Conservation (phyloP, 1,140 invertebrate species). For the Sarcophaga peregrina region DNA sequence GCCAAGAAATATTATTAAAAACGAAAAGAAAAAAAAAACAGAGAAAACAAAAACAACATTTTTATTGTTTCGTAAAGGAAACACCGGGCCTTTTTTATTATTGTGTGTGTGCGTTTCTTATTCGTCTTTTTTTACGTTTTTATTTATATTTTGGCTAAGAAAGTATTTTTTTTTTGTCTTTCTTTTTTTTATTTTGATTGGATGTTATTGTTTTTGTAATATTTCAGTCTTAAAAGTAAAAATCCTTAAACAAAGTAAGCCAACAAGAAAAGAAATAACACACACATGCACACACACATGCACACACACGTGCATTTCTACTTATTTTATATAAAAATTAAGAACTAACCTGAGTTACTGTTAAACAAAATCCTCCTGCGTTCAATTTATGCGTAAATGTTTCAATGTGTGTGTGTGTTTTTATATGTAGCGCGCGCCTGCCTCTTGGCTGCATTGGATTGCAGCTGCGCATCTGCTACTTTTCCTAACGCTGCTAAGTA, state of each 20-base stretch:
- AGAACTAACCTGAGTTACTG: slow-evolving; percentile 1
- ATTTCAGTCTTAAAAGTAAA: background rate
- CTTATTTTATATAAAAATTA: slow-evolving; percentile 10
- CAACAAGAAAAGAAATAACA: background rate
- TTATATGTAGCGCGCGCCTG: background rate
- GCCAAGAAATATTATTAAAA: slow-evolving; percentile 5
- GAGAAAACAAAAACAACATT: background rate
- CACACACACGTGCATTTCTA: background rate
- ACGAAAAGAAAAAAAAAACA: background rate
- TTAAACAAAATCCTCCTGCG: background rate
- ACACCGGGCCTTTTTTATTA: slow-evolving; percentile 26
- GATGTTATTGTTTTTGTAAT: slow-evolving; percentile 8
- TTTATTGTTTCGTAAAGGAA: background rate
- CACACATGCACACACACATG: no score
- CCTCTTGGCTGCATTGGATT: slow-evolving; percentile 2
- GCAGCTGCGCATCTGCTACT: slow-evolving; percentile 18
- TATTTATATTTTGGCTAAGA: slow-evolving; percentile 24
- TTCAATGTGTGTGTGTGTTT: background rate
- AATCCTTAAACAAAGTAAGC: slow-evolving; percentile 12
- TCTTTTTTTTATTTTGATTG: background rate
- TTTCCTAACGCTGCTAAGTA: background rate
- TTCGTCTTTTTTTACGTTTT: background rate
- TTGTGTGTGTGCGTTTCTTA: background rate
- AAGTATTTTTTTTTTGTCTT: background rate
- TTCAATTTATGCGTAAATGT: background rate